Conservation (phyloP, 2,888 invertebrate genomes). For the Caenorhabditis doughertyi region DNA sequence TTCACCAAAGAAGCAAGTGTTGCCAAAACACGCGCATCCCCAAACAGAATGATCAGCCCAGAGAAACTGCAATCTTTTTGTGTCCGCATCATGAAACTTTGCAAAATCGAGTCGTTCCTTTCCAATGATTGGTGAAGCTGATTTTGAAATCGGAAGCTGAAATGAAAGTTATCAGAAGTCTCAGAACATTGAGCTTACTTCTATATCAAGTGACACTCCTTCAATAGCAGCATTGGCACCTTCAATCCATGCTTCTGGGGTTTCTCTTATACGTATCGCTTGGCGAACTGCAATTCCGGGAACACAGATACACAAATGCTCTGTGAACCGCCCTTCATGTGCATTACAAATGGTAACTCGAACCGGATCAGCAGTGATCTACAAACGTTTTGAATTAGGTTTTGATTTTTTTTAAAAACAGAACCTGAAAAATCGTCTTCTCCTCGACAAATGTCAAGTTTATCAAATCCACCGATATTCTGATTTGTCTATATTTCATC, state of each 20-base stretch:
- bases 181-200: constrained; percentile 15
- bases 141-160: constrained; percentile 56
- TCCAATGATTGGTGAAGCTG: constrained; percentile 30
- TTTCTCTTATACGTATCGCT: constrained; percentile 44
- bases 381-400: not conserved
- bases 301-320: constrained; percentile 71
- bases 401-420: no score
- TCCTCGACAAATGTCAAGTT: constrained; percentile 93
- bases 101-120: constrained; percentile 83
- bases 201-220: constrained; percentile 64
- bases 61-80: constrained; percentile 94
- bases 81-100: constrained; percentile 88
- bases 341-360: constrained; percentile 79
- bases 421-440: constrained; percentile 57
- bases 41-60: constrained; percentile 87
- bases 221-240: constrained; percentile 60
- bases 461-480: constrained; percentile 91
- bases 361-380: constrained; percentile 65
- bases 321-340: constrained; percentile 74
- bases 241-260: constrained; percentile 64
- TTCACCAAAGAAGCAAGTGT: constrained; percentile 94
- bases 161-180: not conserved
- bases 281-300: constrained; percentile 69
- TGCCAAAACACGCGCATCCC: constrained; percentile 95
- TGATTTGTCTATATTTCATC: constrained; percentile 85